Evolutionary conservation across 2,113 vertebrate species (phyloP), one percentile per base, ranked within the genome.

Genomic region (Coregonus clupeaformis): DNA sequence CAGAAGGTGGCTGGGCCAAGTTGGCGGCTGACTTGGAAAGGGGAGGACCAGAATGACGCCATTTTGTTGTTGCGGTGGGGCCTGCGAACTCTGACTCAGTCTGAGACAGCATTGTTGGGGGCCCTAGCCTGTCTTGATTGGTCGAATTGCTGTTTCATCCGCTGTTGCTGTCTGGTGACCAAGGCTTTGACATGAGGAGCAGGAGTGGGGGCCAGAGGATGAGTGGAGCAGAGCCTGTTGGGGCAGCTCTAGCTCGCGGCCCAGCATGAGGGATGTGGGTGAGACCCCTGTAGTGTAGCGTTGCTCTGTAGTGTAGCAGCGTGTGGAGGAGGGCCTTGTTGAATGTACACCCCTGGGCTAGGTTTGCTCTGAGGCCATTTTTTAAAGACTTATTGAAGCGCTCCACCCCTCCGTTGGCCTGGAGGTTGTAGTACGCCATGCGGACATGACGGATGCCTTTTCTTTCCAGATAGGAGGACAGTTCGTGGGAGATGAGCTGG

Each of bases 201-300:
- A 36, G 32, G 32, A 36, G 6, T 6, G 6, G 6, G 32, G 6
- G 6, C 6, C 32, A 6, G 32, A 36, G 27, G 32, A 36, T 7
- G 6, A 7, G 55, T 57, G 55, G 60, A 20, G 49, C 64, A 25
- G 6, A 69, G 77, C 45, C 72, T 78, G 47, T 78, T 69, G 45
- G 59, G 67, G 66, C 60, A 72, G 49, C 14, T 75, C 27, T 9
- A 76, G 52, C 62, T 79, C 30, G 14, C 29, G 3, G 18, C 78
- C 73, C 62, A 72, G 68, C 49, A 80, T 71, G 45, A 79, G 68
- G 29, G 42, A 74, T 16, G 30, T 69, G 27, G 77, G 71, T 47
- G 71, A 78, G 24, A 69, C 72, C 6, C 59, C 77, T 3, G 71
- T 79, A 18, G 66, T 74, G 16, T 57, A 18, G 77, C 30, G 67